Evolutionary conservation across 2,113 vertebrate genomes (phyloP).

Genomic region (Morone chrysops): DNA sequence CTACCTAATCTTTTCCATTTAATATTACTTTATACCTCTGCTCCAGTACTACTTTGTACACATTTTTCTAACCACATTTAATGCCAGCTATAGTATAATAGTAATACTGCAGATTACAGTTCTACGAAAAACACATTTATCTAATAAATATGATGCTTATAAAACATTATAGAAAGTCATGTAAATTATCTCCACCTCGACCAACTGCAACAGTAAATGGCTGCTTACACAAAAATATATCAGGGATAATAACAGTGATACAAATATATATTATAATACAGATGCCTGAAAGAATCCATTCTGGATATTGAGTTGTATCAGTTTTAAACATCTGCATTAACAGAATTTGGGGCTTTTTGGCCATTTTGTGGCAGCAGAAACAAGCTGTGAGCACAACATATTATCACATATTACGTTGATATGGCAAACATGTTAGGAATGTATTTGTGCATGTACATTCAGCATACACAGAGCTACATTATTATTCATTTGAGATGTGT

Average conservation of each 20-base stretch:
- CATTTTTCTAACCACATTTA: too few relatives aligned
- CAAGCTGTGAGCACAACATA: not conserved
- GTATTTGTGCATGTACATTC: not conserved
- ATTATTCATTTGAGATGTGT: not conserved
- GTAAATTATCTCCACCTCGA: too few relatives aligned
- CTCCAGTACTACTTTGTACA: not conserved
- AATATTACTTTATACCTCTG: too few relatives aligned
- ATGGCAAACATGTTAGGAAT: not conserved
- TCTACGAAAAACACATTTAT: not conserved
- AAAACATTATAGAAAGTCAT: too few relatives aligned
- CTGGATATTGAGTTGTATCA: not conserved
- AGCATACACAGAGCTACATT: not conserved
- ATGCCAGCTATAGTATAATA: not conserved
- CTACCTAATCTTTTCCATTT: not conserved
- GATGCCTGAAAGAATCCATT: not conserved
- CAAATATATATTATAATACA: not conserved
- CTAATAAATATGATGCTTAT: not conserved
- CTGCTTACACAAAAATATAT: too few relatives aligned
- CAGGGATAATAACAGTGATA: too few relatives aligned
- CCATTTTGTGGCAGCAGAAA: not conserved
- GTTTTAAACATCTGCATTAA: not conserved
- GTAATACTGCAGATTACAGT: not conserved
- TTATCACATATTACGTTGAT: not conserved
- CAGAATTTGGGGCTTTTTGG: not conserved
- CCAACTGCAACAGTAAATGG: too few relatives aligned